Evolutionary conservation across 2,113 vertebrate species (phyloP).

Genomic region (Oncorhynchus tshawytscha): DNA sequence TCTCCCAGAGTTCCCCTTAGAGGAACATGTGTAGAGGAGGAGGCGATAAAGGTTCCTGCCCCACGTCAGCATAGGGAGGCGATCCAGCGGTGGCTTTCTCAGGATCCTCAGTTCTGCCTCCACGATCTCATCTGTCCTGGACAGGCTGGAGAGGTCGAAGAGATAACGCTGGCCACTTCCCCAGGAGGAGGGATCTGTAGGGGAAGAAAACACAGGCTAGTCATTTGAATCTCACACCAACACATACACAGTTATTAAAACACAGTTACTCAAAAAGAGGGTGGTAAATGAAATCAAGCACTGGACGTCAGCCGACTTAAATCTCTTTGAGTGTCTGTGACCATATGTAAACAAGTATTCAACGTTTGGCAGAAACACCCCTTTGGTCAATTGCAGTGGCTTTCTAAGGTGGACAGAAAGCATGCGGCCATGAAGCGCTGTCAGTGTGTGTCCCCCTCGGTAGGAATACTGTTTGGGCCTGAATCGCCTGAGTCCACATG

Average conservation of each 20-base stretch:
- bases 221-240: background rate
- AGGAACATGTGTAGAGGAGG: constrained; percentile 73
- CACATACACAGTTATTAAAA: background rate
- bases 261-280: background rate
- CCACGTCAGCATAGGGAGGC: constrained; percentile 19
- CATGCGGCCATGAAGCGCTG: too few species aligned
- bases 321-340: too few species aligned
- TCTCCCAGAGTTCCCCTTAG: constrained; percentile 22
- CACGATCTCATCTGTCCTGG: constrained; percentile 74
- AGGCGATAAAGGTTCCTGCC: constrained; percentile 70
- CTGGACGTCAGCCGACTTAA: too few species aligned
- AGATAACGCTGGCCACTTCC: constrained; percentile 71
- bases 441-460: too few species aligned
- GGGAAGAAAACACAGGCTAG: background rate
- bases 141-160: constrained; percentile 81
- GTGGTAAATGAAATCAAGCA: background rate
- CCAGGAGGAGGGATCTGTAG: constrained; percentile 33
- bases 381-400: too few species aligned
- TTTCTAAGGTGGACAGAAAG: too few species aligned
- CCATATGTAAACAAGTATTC: too few species aligned
- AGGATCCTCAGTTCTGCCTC: constrained; percentile 79
- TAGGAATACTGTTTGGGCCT: too few species aligned
- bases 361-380: too few species aligned
- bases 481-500: too few species aligned
- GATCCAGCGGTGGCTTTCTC: constrained; percentile 48